Evolutionary conservation across 2,888 invertebrate species (phyloP).

Genomic region (Anarsia innoxiella): DNA sequence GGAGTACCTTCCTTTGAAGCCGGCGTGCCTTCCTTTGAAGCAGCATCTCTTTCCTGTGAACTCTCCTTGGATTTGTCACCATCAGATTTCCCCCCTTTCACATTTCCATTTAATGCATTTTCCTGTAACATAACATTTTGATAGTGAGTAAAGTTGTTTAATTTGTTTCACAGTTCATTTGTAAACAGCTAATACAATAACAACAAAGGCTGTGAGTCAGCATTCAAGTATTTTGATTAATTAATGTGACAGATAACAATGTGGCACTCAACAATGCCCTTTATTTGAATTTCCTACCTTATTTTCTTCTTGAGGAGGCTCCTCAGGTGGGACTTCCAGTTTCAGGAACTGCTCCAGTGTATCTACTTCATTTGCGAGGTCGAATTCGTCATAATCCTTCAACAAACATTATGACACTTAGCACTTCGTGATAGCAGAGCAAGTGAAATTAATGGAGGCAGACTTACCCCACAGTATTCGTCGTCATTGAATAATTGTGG

Average conservation of each 20-base stretch:
- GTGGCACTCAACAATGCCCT: too few relatives aligned
- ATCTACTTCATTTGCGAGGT: constrained; percentile 92
- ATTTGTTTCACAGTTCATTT: too few relatives aligned
- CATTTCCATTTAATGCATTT: constrained; percentile 53
- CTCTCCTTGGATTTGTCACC: constrained; percentile 42
- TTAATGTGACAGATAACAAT: too few relatives aligned
- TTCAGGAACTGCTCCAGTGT: constrained; percentile 92
- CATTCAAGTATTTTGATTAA: too few relatives aligned
- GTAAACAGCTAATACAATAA: too few relatives aligned
- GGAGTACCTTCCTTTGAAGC: constrained; percentile 17
- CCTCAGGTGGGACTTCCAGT: constrained; percentile 76
- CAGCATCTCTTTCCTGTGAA: constrained; percentile 40
- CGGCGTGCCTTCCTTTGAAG: constrained; percentile 10
- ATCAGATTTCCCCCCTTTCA: constrained; percentile 32
- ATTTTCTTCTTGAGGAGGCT: constrained; percentile 37
- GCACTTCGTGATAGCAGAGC: too few relatives aligned
- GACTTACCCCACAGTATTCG: constrained; percentile 91
- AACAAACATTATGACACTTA: too few relatives aligned
- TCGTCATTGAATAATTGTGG: constrained; percentile 97
- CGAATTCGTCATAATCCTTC: constrained; percentile 95
- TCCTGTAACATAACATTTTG: constrained; percentile 27
- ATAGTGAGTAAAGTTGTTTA: not conserved
- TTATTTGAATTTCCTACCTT: too few relatives aligned
- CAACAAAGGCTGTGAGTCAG: too few relatives aligned
- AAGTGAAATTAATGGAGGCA: not conserved